Conservation (phyloP, 2,797 vertebrate genomes). For the Eidolon dupreanum region DNA sequence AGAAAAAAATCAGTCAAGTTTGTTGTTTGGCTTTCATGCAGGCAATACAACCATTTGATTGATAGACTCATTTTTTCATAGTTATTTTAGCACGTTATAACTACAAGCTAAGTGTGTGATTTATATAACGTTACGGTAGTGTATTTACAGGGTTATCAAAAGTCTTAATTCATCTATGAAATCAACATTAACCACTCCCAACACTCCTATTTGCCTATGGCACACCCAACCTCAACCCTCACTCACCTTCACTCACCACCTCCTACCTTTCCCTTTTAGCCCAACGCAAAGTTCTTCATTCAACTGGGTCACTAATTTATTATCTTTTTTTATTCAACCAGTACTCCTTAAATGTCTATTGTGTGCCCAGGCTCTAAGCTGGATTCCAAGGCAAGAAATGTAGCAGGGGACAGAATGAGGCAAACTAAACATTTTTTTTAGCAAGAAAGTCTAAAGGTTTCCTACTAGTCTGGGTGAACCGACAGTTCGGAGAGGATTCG, state of each 20-base stretch:
- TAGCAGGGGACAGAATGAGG: not conserved
- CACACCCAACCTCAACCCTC: not conserved
- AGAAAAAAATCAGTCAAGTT: not conserved
- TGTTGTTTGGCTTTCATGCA: conserved; percentile 68
- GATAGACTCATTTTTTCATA: conserved; percentile 45
- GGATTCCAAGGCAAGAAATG: not conserved
- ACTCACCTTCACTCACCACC: not conserved
- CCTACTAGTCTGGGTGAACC: not conserved
- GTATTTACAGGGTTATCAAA: conserved; percentile 70
- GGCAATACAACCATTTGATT: conserved; percentile 65
- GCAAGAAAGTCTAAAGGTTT: not conserved
- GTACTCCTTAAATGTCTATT: conserved; percentile 37
- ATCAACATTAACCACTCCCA: conserved; percentile 46
- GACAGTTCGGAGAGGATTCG: not conserved
- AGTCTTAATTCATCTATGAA: conserved; percentile 69
- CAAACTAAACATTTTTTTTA: not conserved
- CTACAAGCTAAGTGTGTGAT: conserved; percentile 58
- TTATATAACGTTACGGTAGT: conserved; percentile 62
- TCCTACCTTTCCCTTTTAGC: not conserved
- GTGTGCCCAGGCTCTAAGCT: not conserved
- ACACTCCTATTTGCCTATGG: conserved; percentile 15
- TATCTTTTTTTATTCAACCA: not conserved
- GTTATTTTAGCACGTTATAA: conserved; percentile 68
- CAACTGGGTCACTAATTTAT: not conserved
- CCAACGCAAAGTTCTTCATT: conserved; percentile 6